A percentile compares a stretch with the other conserved stretches of the same genome.
phyloP scores from a whole-genome alignment of 2,113 vertebrate genomes.

The Melanerpes aurifrons region DNA sequence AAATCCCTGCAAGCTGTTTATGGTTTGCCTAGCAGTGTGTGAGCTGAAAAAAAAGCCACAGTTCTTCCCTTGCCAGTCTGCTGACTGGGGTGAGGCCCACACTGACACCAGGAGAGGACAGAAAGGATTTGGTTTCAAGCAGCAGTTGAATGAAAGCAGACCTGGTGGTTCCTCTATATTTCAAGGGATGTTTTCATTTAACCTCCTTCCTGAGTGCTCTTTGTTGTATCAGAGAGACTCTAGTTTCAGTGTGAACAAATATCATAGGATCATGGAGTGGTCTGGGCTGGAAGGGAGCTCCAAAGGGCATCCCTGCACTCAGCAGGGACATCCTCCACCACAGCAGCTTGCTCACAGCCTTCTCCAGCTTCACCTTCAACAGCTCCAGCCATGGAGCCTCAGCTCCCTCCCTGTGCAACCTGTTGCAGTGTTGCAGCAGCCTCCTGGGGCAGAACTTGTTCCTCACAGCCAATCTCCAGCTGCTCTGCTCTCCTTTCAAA shows the following conservation, averaged over 20 bases:
- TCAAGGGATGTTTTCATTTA: background rate
- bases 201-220: background rate
- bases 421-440: no score
- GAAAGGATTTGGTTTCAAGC: background rate
- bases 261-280: no score
- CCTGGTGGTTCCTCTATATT: background rate
- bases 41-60: background rate
- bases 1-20: background rate
- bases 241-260: background rate
- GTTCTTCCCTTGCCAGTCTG: background rate
- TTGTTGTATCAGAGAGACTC: background rate
- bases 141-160: background rate
- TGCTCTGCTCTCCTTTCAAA: no score
- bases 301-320: no score
- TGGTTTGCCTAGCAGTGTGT: background rate
- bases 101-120: background rate
- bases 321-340: no score
- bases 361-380: no score
- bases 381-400: no score
- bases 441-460: no score
- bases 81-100: background rate
- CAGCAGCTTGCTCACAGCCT: no score
- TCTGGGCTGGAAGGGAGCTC: no score
- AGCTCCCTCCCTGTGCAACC: no score
- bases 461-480: no score